Conservation (phyloP, 2,888 invertebrate genomes). For the Girardia tigrina region DNA sequence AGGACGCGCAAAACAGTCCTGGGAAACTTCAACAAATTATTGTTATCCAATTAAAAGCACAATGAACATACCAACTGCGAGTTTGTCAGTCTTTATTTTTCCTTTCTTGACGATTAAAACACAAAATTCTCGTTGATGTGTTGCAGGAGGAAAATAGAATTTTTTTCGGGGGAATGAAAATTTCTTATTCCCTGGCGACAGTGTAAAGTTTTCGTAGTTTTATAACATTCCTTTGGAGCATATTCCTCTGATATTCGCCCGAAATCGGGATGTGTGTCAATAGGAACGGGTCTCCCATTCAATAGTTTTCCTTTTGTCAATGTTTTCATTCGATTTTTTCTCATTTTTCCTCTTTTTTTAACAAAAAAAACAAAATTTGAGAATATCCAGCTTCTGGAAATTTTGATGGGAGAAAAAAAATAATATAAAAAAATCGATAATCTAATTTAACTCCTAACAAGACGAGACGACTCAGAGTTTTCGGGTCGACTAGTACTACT, state of each 20-base stretch:
- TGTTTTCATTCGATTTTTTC: not conserved
- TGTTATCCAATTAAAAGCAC: slow-evolving; percentile 20
- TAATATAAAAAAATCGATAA: slow-evolving; percentile 19
- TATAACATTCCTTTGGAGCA: slow-evolving; percentile 10
- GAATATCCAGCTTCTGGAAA: not conserved
- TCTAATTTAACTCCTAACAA: not conserved
- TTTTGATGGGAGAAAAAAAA: not conserved
- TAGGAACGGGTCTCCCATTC: not conserved
- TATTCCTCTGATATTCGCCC: not conserved
- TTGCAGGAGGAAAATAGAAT: too few relatives aligned
- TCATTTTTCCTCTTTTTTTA: too few relatives aligned
- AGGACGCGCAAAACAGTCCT: not conserved
- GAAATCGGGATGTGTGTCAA: slow-evolving; percentile 14
- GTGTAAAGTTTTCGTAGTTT: slow-evolving; percentile 3
- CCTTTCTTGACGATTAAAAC: not conserved
- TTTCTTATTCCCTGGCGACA: not conserved
- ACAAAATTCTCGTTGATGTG: slow-evolving; percentile 13
- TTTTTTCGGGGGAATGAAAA: not conserved
- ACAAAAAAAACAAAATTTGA: not conserved
- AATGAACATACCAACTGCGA: not conserved
- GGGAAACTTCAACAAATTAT: slow-evolving; percentile 6
- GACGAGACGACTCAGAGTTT: too few relatives aligned
- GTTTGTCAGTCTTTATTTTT: not conserved
- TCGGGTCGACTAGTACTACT: not conserved
- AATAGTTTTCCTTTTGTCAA: not conserved